These are phyloP conservation scores for Mesitornis unicolor DNA, from an alignment of 2,113 vertebrate species.

Conservation along the genomic window DNA sequence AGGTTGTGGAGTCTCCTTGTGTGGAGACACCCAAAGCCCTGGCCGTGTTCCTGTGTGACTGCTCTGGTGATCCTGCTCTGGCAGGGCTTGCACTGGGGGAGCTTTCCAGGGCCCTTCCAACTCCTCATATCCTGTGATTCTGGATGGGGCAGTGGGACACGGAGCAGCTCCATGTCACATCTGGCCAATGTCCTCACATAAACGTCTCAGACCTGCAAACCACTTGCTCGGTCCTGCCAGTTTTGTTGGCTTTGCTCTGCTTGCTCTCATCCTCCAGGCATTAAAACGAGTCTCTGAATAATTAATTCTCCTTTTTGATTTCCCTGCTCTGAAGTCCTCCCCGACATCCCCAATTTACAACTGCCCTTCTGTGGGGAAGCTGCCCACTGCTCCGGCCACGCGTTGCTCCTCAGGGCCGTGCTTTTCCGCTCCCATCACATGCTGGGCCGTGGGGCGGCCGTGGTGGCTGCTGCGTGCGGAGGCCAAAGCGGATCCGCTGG, in stretches of 20 bases:
- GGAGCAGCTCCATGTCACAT: not conserved
- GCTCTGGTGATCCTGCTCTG: too few species aligned
- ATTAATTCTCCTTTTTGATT: not conserved
- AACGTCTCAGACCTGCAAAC: not conserved
- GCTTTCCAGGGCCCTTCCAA: too few species aligned
- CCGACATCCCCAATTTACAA: not conserved
- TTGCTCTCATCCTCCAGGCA: not conserved
- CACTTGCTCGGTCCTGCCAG: not conserved
- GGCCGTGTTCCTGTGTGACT: too few species aligned
- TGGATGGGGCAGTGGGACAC: not conserved
- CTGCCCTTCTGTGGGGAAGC: not conserved
- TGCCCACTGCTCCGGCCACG: not conserved
- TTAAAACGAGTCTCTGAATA: not conserved
- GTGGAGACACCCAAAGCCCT: too few species aligned
- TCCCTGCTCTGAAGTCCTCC: not conserved
- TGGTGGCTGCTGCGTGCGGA: fast-evolving
- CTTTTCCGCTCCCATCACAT: fast-evolving
- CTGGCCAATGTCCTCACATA: not conserved
- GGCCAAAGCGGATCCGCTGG: fast-evolving
- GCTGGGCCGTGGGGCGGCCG: fast-evolving
- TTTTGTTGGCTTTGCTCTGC: not conserved
- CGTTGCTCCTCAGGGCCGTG: not conserved
- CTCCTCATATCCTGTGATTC: too few species aligned
- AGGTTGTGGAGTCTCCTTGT: too few species aligned
- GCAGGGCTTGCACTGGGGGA: too few species aligned